Conservation (phyloP, 2,797 vertebrate species). For the Rhadinocentrus ornatus region DNA sequence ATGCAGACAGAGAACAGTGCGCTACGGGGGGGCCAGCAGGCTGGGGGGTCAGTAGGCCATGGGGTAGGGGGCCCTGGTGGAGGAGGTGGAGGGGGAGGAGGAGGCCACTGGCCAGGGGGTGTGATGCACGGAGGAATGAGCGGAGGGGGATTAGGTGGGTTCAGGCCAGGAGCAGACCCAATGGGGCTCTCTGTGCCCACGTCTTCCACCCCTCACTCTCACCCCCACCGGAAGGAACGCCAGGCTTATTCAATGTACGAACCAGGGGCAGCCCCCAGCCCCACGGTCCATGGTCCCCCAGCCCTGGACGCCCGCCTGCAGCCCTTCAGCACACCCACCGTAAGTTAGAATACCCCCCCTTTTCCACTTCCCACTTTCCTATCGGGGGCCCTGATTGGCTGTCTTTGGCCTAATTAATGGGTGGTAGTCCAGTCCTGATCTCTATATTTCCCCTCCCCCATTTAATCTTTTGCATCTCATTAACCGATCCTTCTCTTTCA, state of each 20-base stretch:
- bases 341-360: constrained; percentile 84
- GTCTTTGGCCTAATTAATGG: constrained; percentile 43
- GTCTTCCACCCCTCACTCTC: constrained; percentile 63
- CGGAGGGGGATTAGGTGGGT: constrained; percentile 65
- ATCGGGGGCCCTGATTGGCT: constrained; percentile 52
- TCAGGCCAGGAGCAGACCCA: constrained; percentile 64
- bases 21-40: constrained; percentile 91
- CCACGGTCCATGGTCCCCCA: constrained; percentile 88
- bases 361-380: constrained; percentile 38
- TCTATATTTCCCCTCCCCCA: constrained; percentile 35
- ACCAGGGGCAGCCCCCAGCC: constrained; percentile 87
- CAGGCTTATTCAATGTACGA: constrained; percentile 98
- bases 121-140: constrained; percentile 73
- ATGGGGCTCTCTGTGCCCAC: constrained; percentile 64
- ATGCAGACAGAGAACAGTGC: constrained; percentile 94
- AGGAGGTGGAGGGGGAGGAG: constrained; percentile 59
- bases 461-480: constrained; percentile 43
- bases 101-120: constrained; percentile 69
- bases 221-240: constrained; percentile 87
- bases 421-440: constrained; percentile 37
- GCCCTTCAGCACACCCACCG: constrained; percentile 88
- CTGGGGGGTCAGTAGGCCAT: constrained; percentile 79
- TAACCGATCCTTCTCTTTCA: constrained; percentile 61
- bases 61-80: constrained; percentile 73
- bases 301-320: constrained; percentile 92